Evolutionary conservation across 2,113 vertebrate genomes (phyloP).

Genomic region (Sinosuthora webbiana): DNA sequence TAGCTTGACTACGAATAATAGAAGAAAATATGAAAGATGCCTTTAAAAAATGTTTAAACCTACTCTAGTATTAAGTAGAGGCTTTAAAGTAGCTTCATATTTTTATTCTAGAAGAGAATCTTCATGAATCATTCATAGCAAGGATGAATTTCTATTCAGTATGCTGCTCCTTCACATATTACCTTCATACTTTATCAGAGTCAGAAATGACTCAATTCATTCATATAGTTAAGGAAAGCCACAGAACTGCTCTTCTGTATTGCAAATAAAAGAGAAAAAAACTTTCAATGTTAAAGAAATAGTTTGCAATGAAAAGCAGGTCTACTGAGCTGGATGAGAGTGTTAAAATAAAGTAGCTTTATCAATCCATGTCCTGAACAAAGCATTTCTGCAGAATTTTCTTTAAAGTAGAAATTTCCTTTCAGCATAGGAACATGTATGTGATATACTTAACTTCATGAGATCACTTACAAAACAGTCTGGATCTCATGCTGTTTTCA

Average conservation of each 20-base stretch:
- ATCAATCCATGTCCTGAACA: background rate
- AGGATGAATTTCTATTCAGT: constrained; percentile 12
- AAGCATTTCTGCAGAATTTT: background rate
- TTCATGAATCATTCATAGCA: constrained; percentile 22
- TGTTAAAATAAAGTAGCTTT: background rate
- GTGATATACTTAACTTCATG: background rate
- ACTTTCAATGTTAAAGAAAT: background rate
- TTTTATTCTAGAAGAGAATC: background rate
- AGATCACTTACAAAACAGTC: background rate
- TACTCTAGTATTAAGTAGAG: background rate
- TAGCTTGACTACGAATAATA: constrained; percentile 4
- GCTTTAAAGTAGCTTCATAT: constrained; percentile 5
- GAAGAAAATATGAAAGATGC: background rate
- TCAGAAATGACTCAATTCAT: constrained; percentile 26
- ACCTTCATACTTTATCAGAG: constrained; percentile 34
- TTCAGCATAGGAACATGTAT: background rate
- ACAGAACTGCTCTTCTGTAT: background rate
- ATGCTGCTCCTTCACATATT: constrained; percentile 9
- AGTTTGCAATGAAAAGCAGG: background rate
- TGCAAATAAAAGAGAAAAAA: constrained; percentile 21
- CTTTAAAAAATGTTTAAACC: background rate
- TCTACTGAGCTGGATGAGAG: background rate
- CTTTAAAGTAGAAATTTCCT: background rate
- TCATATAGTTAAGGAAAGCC: constrained; percentile 27
- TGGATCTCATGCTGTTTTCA: background rate